Percentiles rank a stretch among this genome's conserved stretches.
Conservation (phyloP, 1,140 invertebrate genomes). For the Samia ricini region DNA sequence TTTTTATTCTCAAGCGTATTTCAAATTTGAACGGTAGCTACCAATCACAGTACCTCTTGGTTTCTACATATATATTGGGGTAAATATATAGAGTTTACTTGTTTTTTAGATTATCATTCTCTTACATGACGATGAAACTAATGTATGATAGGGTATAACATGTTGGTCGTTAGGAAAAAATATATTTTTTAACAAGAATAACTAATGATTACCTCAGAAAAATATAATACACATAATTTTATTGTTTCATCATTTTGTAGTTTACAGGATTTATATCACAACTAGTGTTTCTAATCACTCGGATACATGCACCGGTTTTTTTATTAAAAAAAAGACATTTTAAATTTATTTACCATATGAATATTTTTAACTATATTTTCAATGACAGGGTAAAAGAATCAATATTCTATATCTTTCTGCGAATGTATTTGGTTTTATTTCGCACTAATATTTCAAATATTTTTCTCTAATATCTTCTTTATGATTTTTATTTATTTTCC, state of each 20-base stretch:
- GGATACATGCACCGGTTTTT: background rate
- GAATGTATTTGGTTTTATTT: too few species aligned
- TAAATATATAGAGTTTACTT: background rate
- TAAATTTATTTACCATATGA: background rate
- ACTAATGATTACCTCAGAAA: conserved; percentile 7
- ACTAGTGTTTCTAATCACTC: conserved; percentile 1
- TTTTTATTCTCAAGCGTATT: conserved; percentile 46
- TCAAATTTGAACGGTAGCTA: conserved; percentile 55
- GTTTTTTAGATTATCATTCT: conserved; percentile 4
- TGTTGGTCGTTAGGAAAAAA: conserved; percentile 25
- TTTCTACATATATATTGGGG: conserved; percentile 37
- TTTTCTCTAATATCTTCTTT: too few species aligned
- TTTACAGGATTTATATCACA: conserved; percentile 10
- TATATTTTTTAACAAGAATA: conserved; percentile 10
- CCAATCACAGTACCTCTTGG: conserved; percentile 69
- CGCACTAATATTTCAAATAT: too few species aligned
- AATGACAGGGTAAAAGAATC: too few species aligned
- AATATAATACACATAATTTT: conserved; percentile 6
- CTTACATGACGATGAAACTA: conserved; percentile 21
- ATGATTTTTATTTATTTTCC: too few species aligned
- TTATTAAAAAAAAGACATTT: background rate
- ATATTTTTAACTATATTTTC: too few species aligned
- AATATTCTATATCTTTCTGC: too few species aligned
- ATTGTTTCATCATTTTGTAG: conserved; percentile 3
- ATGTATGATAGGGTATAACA: conserved; percentile 23